Base-by-base conservation (phyloP, 64 coral and sea anemone genomes). In the Hydrozoanthus tunicans region DNA sequence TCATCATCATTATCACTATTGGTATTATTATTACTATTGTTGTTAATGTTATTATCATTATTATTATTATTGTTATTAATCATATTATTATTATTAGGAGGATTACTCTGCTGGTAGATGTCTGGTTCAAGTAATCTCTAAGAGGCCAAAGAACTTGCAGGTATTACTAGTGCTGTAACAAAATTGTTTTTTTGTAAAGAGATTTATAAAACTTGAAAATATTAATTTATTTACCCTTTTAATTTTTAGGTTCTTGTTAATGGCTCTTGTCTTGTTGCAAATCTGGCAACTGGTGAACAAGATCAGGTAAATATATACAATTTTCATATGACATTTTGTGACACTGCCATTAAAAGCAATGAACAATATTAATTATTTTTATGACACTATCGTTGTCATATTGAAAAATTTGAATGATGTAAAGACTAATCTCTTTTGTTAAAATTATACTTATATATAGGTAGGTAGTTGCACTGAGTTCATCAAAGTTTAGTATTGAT, bases 21-120 rank as follows among this genome's bases (percentile, higher is more conserved):
- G n/a, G 58, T 24, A 14, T 81, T 66, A 17, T 65, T 65, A 5
- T 25, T 63, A 63, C 0, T 24, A 23, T 82, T n/a, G 6, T 65
- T 58, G 14, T 84, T 1, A 52, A 85, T 23, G 3, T 82, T 3
- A 68, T 24, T 24, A 26, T 43, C 9, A 62, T 68, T 7, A 23
- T 59, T 9, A 9, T 85, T 85, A 27, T 17, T 85, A 32, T 55
- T 55, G 6, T 60, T 59, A 9, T 26, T 43, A 43, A 12, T 17
- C 9, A 11, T 81, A 11, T 17, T 53, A 81, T 80, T 14, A 8
- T 51, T 85, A 58, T 73, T 59, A 86, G 84, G 84, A 88, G 69
- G 84, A 88, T 25, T 88, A 88, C 84, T 75, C 84, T 51, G 84
- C 84, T 27, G 84, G 84, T 24, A 88, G 84, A 88, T 74, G 69